Evolutionary conservation across 1,140 invertebrate genomes (phyloP).

Genomic region (Drosophila ambigua): DNA sequence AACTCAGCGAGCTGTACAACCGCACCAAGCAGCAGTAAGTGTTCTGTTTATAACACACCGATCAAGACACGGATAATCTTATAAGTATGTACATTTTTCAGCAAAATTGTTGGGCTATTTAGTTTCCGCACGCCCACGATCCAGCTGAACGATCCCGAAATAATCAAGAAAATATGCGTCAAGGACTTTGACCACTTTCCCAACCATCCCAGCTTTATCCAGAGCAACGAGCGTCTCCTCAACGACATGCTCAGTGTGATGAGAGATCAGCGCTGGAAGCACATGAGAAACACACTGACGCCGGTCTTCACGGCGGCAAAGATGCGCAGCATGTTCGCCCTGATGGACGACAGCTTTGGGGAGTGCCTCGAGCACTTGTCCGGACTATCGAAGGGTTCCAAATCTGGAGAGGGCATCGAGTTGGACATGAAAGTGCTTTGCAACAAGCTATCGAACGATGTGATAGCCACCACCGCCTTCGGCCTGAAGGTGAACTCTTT

Average conservation of each 20-base stretch:
- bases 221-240: conserved; percentile 85
- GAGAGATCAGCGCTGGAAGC: conserved; percentile 85
- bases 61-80: too few relatives aligned
- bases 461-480: conserved; percentile 85
- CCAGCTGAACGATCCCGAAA: conserved; percentile 86
- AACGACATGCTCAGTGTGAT: conserved; percentile 85
- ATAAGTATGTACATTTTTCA: conserved; percentile 32
- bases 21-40: conserved; percentile 69
- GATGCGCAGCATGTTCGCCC: conserved; percentile 85
- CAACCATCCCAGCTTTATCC: conserved; percentile 85
- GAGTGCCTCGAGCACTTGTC: conserved; percentile 61
- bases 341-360: conserved; percentile 83
- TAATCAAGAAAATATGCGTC: conserved; percentile 86
- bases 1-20: conserved; percentile 50
- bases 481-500: conserved; percentile 85
- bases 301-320: conserved; percentile 87
- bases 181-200: conserved; percentile 88
- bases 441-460: conserved; percentile 84
- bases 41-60: not conserved
- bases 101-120: conserved; percentile 85
- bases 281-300: conserved; percentile 85
- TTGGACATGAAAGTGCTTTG: conserved; percentile 84
- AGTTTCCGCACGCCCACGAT: conserved; percentile 85
- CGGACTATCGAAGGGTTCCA: not conserved
- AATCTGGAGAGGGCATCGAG: conserved; percentile 54